phyloP scores from a whole-genome alignment of 2,797 vertebrate genomes.

The Chelonia mydas region DNA sequence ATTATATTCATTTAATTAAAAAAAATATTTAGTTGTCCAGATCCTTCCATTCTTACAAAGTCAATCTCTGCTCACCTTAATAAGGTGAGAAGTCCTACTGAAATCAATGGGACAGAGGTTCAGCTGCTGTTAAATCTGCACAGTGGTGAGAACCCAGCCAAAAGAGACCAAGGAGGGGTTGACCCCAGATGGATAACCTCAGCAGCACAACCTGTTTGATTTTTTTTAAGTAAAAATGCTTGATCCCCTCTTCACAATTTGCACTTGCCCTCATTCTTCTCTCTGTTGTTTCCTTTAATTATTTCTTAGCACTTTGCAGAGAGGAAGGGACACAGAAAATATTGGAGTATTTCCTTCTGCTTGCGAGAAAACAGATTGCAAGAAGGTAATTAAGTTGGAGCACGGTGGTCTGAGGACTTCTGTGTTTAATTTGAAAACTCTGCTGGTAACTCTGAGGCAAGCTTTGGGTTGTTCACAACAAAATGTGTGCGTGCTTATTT shows the following conservation, averaged over 20 bases:
- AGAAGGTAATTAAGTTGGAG: neutral
- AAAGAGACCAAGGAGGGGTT: neutral
- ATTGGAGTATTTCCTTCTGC: rapidly evolving
- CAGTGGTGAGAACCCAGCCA: neutral
- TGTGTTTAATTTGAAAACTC: slow-evolving; percentile 63
- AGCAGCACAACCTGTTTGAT: neutral
- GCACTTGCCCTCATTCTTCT: neutral
- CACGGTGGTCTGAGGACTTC: neutral
- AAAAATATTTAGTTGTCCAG: neutral
- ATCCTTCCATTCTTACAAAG: neutral
- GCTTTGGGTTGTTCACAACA: slow-evolving; percentile 24
- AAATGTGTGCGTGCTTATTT: slow-evolving; percentile 28
- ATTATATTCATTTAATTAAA: neutral
- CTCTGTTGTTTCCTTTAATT: slow-evolving; percentile 3
- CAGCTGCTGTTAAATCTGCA: neutral
- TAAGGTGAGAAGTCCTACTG: neutral
- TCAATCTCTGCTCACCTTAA: neutral
- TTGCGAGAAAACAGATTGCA: neutral
- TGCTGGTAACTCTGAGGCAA: slow-evolving; percentile 9
- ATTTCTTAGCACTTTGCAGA: neutral
- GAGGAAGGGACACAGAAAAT: neutral
- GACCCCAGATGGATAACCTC: neutral
- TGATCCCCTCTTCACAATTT: neutral
- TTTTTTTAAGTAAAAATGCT: neutral
- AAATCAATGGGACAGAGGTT: slow-evolving; percentile 41